Base-by-base conservation (phyloP, 2,888 invertebrate genomes). In the Clitarchus hookeri region DNA sequence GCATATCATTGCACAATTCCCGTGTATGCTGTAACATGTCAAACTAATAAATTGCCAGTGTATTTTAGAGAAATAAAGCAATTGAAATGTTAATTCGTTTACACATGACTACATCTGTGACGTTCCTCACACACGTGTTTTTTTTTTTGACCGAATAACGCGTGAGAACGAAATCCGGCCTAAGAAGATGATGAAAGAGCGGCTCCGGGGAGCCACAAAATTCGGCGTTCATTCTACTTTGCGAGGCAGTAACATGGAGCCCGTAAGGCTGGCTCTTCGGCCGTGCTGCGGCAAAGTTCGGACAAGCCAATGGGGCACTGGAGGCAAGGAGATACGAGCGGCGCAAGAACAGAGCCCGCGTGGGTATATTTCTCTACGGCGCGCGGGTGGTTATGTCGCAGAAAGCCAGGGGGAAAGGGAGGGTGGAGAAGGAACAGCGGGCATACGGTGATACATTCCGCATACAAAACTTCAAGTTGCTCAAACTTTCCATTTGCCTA, bases 401-500 rank as follows among this genome's bases (percentile, higher is more conserved):
- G n/a, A 23, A 23, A 65, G 23, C n/a, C 23, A 19, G 11, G 19
- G 16, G 2, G 0, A 19, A 19, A 19, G 53, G n/a, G 12, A 65
- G 65, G 6, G 65, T 8, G 65, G 16, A 23, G 65, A 65, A 65
- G 16, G 65, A 65, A n/a, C 19, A n/a, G 65, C 65, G 65, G 23
- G 23, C 65, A 65, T 65, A 65, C 16, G 65, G 65, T 65, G 65
- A 65, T 65, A 65, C 65, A 65, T 65, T 65, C 65, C 65, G 65
- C 65, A 65, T 65, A 65, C 65, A n/a, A 65, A 65, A 65, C 80
- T 85, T 48, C 85, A 85, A 85, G 85, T 53, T 85, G 65, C 85
- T 85, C 25, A 36, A 83, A 85, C 77, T 65, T 82, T 87, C 87
- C 87, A 87, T 87, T 87, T 87, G 85, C 86, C 85, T 87, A 87